These are phyloP conservation scores for Notodonta dromedarius DNA, from an alignment of 2,888 invertebrate species.

Conservation along the genomic window DNA sequence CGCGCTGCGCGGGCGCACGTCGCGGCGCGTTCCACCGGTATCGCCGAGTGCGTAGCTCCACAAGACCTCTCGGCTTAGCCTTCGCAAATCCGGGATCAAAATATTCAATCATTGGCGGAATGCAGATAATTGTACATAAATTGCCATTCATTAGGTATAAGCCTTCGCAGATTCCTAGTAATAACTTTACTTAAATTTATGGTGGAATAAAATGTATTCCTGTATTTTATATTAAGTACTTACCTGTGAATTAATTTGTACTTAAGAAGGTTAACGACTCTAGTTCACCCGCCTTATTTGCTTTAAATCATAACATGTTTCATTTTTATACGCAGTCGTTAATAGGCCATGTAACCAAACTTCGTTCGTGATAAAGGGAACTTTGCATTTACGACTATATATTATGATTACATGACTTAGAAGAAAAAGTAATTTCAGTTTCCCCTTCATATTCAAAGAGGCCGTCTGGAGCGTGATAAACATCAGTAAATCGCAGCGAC, in stretches of 20 bases:
- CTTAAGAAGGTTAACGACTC: background rate
- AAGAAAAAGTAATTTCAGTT: slow-evolving; percentile 28
- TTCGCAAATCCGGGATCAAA: slow-evolving; percentile 18
- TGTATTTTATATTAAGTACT: no score
- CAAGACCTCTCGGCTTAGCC: slow-evolving; percentile 14
- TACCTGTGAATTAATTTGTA: background rate
- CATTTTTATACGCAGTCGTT: background rate
- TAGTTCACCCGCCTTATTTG: background rate
- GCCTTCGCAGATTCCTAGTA: background rate
- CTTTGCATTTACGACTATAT: slow-evolving; percentile 29
- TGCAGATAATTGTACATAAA: slow-evolving; percentile 10
- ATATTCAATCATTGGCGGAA: slow-evolving; percentile 7
- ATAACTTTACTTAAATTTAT: background rate
- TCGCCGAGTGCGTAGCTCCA: slow-evolving; percentile 19
- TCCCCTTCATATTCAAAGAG: slow-evolving; percentile 24
- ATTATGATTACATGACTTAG: slow-evolving; percentile 12
- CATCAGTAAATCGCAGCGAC: slow-evolving; percentile 27
- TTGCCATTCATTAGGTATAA: slow-evolving; percentile 15
- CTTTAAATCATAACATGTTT: background rate
- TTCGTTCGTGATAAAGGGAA: slow-evolving; percentile 34
- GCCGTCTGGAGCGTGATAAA: slow-evolving; percentile 29
- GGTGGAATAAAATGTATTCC: background rate
- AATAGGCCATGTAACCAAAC: slow-evolving; percentile 6
- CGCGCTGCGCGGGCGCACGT: slow-evolving; percentile 39
- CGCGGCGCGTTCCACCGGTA: slow-evolving; percentile 19